phyloP scores from a whole-genome alignment of 1,140 invertebrate genomes.

The Microplitis mediator region DNA sequence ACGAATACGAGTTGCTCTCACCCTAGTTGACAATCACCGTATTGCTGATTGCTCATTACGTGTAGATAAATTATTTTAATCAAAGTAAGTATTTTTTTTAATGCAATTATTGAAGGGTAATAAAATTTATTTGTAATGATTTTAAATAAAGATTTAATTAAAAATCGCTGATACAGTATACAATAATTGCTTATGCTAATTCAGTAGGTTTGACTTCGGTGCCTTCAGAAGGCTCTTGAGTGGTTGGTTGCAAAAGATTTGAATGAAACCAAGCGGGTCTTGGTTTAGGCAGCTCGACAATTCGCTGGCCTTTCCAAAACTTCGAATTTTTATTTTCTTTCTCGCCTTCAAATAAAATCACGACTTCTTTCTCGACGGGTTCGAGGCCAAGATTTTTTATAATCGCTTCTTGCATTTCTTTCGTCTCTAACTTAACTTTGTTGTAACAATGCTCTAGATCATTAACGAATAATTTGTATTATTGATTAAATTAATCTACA shows the following conservation, averaged over 20 bases:
- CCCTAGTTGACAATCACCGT: not conserved
- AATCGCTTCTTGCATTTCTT: conserved; percentile 77
- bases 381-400: conserved; percentile 70
- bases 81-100: not conserved
- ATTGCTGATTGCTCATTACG: not conserved
- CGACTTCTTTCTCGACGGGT: conserved; percentile 82
- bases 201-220: conserved; percentile 76
- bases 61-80: too few relatives aligned
- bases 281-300: conserved; percentile 76
- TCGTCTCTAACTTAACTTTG: conserved; percentile 79
- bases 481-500: not conserved
- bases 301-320: conserved; percentile 68
- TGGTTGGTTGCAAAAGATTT: conserved; percentile 80
- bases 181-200: conserved; percentile 64
- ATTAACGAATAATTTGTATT: not conserved
- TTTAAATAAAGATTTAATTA: too few relatives aligned
- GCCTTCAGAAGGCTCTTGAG: conserved; percentile 68
- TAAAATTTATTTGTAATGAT: too few relatives aligned
- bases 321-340: conserved; percentile 62
- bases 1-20: conserved; percentile 39
- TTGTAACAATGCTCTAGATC: conserved; percentile 78
- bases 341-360: conserved; percentile 84
- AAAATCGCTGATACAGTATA: not conserved
- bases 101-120: too few relatives aligned
- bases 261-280: conserved; percentile 80